A percentile compares a stretch with the other conserved stretches of the same genome.
Conservation (phyloP, 1,140 invertebrate genomes). For the Drosophila orena region DNA sequence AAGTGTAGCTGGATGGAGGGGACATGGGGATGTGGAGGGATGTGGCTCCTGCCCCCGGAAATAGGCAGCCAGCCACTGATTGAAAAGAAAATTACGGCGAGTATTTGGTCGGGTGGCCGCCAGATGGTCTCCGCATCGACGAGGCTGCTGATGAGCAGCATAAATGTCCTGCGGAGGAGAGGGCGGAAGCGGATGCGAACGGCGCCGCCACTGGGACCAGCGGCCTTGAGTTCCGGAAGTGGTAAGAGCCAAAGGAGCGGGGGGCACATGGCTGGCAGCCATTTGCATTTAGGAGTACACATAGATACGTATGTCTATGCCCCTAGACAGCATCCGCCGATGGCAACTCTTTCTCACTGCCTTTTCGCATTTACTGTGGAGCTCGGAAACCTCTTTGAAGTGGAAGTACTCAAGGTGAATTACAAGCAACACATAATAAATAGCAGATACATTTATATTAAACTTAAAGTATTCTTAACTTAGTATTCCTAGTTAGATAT, state of each 20-base stretch:
- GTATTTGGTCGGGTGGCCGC: slow-evolving; percentile 52
- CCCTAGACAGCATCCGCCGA: slow-evolving; percentile 32
- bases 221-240: slow-evolving; percentile 62
- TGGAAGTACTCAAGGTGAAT: too few relatives aligned
- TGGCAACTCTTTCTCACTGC: slow-evolving; percentile 52
- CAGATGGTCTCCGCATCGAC: slow-evolving; percentile 55
- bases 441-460: too few relatives aligned
- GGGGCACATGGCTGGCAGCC: slow-evolving; percentile 22
- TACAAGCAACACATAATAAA: too few relatives aligned
- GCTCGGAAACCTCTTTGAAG: neutral
- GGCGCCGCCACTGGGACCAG: slow-evolving; percentile 65
- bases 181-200: slow-evolving; percentile 66
- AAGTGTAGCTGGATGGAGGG: slow-evolving; percentile 2
- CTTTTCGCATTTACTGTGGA: slow-evolving; percentile 19
- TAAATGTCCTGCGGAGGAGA: slow-evolving; percentile 61
- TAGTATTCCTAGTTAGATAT: too few relatives aligned
- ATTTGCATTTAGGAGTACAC: slow-evolving; percentile 67
- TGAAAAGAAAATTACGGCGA: slow-evolving; percentile 80
- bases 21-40: neutral
- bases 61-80: slow-evolving; percentile 72
- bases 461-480: too few relatives aligned
- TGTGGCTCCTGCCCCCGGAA: slow-evolving; percentile 17
- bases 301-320: slow-evolving; percentile 31
- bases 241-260: slow-evolving; percentile 54
- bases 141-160: slow-evolving; percentile 58